Base-by-base conservation (phyloP, 2,888 invertebrate species). In the Pristionchus maxplancki region DNA sequence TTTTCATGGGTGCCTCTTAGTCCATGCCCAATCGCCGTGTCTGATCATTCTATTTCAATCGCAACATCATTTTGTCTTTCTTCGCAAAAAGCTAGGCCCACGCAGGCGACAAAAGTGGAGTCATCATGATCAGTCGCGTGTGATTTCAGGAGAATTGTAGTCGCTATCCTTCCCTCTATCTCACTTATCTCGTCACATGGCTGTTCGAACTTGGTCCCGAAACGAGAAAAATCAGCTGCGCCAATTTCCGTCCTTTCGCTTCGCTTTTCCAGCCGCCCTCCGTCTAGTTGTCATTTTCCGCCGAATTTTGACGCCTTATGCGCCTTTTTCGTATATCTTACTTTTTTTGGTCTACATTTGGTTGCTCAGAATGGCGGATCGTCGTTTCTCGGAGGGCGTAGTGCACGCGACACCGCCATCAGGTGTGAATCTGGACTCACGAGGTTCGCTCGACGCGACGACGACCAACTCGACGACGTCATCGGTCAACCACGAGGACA, bases 371-470 rank as follows among this genome's bases (percentile, higher is more conserved):
- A 67, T 85, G 88, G 89, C 90, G 37, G 91, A 91, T 64, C 90
- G 92, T 87, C 90, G 91, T 58, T 89, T 90, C 88, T 91, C 92
- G 48, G 92, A 91, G 88, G 89, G 90, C 37, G 91, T 90, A 88
- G 78, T 89, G 1, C 58, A 28, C n/a, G 40, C 78, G 48, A 8
- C 48, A 11, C 67, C 20, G n/a, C 67, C 58, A 8, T 13, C 81
- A 34, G 89, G 88, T 28, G 82, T 89, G 50, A 64, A 83, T 20
- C 20, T 37, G 40, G 88, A 89, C 82, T 78, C 88, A 62, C 84
- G 90, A n/a, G 89, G 86, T 40, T 89, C 89, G 15, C 88, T 86
- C 71, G 90, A 90, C 86, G 74, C 83, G 17, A 37, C 64, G 24
- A 15, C 78, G n/a, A 4, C 44, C n/a, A 44, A 20, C 20, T 31